Evolutionary conservation across 1,140 invertebrate genomes (phyloP).

Genomic region (Diorhabda elongata): DNA sequence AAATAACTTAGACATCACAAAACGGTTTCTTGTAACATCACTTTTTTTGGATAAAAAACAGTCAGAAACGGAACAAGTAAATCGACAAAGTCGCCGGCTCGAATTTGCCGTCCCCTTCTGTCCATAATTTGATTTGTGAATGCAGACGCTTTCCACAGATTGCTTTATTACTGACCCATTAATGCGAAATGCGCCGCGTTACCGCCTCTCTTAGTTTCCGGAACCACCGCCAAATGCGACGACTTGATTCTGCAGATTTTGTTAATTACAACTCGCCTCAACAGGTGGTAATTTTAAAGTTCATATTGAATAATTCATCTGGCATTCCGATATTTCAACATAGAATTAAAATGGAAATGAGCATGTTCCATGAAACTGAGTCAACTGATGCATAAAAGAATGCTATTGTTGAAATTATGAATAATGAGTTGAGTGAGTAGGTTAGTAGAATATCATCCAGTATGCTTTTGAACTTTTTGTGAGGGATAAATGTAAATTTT

Average conservation of each 20-base stretch:
- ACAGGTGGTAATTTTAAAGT: constrained; percentile 7
- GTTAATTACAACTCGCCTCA: constrained; percentile 12
- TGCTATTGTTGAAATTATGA: too few relatives aligned
- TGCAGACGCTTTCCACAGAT: constrained; percentile 5
- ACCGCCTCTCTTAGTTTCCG: constrained; percentile 4
- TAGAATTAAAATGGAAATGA: background rate
- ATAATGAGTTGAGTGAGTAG: too few relatives aligned
- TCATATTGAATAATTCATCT: background rate
- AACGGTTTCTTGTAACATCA: too few relatives aligned
- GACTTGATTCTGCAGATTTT: constrained; percentile 14
- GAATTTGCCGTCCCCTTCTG: background rate
- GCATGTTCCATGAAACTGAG: too few relatives aligned
- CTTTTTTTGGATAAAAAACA: too few relatives aligned
- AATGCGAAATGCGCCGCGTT: background rate
- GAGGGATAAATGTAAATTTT: too few relatives aligned
- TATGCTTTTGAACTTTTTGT: too few relatives aligned
- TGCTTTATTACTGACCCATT: constrained; percentile 14
- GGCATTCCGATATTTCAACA: background rate
- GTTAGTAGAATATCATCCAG: too few relatives aligned
- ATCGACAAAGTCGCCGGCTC: background rate
- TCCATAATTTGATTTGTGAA: constrained; percentile 3
- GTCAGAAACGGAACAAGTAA: too few relatives aligned
- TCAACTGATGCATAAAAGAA: too few relatives aligned
- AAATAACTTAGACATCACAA: too few relatives aligned
- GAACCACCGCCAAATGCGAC: constrained; percentile 3